These are phyloP conservation scores for Dolichotis patagonum DNA, from an alignment of 2,113 vertebrate genomes.

Conservation along the genomic window DNA sequence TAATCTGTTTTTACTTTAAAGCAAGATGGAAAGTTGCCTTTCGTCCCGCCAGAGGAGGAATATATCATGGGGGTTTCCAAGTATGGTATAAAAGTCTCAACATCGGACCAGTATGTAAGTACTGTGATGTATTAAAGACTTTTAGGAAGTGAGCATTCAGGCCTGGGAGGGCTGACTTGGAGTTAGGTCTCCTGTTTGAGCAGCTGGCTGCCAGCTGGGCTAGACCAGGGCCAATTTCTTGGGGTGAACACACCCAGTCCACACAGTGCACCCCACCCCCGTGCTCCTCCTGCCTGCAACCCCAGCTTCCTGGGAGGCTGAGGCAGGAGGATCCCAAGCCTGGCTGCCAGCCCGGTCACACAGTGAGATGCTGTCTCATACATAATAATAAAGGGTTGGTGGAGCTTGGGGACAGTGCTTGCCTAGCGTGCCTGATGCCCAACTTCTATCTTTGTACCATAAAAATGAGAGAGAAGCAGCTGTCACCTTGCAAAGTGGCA, in stretches of 20 bases:
- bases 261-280: background rate
- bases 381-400: background rate
- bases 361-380: background rate
- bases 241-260: background rate
- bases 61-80: slow-evolving; percentile 97
- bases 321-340: background rate
- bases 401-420: no score
- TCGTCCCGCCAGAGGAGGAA: slow-evolving; percentile 96
- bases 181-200: background rate
- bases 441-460: background rate
- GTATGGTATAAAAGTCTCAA: slow-evolving; percentile 96
- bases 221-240: background rate
- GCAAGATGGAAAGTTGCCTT: slow-evolving; percentile 99
- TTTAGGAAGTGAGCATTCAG: background rate
- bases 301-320: background rate
- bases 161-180: background rate
- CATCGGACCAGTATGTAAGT: slow-evolving; percentile 97
- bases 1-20: slow-evolving; percentile 84
- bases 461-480: background rate
- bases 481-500: background rate
- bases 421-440: background rate
- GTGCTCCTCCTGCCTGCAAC: background rate
- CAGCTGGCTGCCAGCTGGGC: background rate
- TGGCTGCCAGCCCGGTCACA: background rate
- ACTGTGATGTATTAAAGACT: background rate